Evolutionary conservation across 2,888 invertebrate genomes (phyloP).

Genomic region (Drosophila subsilvestris): DNA sequence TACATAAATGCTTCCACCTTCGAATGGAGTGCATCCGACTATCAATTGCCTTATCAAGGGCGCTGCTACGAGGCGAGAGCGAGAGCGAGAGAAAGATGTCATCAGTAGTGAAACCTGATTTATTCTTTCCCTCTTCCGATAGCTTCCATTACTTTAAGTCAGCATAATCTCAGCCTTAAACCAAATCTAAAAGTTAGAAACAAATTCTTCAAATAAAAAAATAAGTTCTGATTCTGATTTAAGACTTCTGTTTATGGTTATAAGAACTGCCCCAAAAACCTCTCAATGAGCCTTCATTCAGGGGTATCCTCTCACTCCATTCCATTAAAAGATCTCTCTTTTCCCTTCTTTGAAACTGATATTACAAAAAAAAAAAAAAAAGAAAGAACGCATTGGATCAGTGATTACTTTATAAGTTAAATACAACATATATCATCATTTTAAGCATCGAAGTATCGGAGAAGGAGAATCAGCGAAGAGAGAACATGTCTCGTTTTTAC

Average conservation of each 20-base stretch:
- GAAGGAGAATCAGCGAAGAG: not conserved
- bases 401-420: slow-evolving; percentile 73
- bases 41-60: slow-evolving; percentile 6
- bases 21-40: slow-evolving; percentile 3
- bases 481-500: slow-evolving; percentile 69
- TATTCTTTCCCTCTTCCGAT: no score
- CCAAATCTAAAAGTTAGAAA: no score
- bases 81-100: not conserved
- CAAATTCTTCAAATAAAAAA: no score
- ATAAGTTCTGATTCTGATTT: no score
- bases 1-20: slow-evolving; percentile 62
- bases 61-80: not conserved
- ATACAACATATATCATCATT: slow-evolving; percentile 64
- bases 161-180: no score
- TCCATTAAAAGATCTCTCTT: no score
- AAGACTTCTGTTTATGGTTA: no score
- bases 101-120: not conserved
- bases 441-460: slow-evolving; percentile 41
- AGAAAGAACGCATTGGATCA: slow-evolving; percentile 24
- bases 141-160: no score
- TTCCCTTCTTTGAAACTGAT: not conserved
- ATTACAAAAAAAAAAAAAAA: slow-evolving; percentile 5
- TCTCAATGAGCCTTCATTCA: no score
- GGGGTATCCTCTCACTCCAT: no score
- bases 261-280: no score